These are phyloP conservation scores for Corvus cornix DNA, from an alignment of 2,113 vertebrate genomes.

Conservation along the genomic window DNA sequence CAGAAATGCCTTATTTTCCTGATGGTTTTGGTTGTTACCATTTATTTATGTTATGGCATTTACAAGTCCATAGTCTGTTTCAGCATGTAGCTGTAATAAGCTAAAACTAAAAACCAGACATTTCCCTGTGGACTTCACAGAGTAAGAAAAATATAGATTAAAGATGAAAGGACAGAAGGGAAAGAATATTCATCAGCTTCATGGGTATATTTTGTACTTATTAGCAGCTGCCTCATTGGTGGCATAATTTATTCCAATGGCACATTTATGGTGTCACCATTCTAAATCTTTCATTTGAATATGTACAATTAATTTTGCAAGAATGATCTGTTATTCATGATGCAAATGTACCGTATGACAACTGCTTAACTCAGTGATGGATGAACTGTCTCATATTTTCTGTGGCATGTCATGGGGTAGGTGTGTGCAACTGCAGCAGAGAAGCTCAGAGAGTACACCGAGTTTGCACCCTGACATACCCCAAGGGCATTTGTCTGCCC, in stretches of 20 bases:
- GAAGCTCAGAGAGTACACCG: background rate
- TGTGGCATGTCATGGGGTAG: background rate
- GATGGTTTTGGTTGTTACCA: background rate
- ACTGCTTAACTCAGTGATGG: background rate
- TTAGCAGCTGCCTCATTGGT: background rate
- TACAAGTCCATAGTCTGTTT: background rate
- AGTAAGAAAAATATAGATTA: background rate
- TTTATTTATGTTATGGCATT: background rate
- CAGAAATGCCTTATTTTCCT: background rate
- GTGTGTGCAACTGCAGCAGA: background rate
- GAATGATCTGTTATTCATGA: background rate
- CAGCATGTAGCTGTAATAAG: background rate
- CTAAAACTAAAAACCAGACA: background rate
- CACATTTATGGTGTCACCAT: background rate
- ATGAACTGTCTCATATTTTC: background rate
- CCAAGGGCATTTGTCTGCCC: background rate
- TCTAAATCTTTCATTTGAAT: background rate
- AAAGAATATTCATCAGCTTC: background rate
- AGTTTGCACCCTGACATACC: background rate
- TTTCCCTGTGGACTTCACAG: background rate
- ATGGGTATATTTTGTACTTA: background rate
- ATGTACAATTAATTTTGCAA: background rate
- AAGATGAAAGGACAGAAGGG: background rate
- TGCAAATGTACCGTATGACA: background rate
- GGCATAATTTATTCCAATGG: background rate